Evolutionary conservation across 2,113 vertebrate species (phyloP).

Genomic region (Mus spicilegus): DNA sequence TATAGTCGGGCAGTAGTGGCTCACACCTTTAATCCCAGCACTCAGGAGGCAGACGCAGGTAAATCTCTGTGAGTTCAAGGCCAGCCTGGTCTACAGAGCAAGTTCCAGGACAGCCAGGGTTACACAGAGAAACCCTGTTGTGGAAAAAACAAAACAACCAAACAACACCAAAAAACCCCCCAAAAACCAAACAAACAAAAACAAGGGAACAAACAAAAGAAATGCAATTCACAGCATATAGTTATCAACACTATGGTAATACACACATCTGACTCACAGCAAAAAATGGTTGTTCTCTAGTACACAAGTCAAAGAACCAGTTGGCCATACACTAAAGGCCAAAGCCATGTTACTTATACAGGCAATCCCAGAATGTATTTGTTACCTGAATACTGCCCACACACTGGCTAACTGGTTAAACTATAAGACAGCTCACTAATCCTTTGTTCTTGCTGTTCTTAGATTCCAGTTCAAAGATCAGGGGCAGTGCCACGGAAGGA

Average conservation of each 20-base stretch:
- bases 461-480: neutral
- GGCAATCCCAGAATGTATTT: neutral
- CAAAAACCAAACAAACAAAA: neutral
- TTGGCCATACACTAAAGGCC: neutral
- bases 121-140: neutral
- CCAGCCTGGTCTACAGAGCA: neutral
- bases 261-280: neutral
- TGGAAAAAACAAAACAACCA: neutral
- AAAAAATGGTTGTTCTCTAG: neutral
- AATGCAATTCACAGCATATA: neutral
- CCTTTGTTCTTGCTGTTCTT: neutral
- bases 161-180: neutral
- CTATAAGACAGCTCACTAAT: neutral
- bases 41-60: neutral
- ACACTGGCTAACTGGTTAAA: neutral
- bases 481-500: neutral
- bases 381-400: neutral
- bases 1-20: neutral
- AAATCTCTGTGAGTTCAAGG: neutral
- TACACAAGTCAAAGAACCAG: neutral
- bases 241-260: neutral
- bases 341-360: neutral
- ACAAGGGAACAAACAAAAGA: neutral
- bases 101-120: neutral
- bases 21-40: neutral